phyloP scores from a whole-genome alignment of 2,888 invertebrate genomes.

The Acrocyrtus sp. region DNA sequence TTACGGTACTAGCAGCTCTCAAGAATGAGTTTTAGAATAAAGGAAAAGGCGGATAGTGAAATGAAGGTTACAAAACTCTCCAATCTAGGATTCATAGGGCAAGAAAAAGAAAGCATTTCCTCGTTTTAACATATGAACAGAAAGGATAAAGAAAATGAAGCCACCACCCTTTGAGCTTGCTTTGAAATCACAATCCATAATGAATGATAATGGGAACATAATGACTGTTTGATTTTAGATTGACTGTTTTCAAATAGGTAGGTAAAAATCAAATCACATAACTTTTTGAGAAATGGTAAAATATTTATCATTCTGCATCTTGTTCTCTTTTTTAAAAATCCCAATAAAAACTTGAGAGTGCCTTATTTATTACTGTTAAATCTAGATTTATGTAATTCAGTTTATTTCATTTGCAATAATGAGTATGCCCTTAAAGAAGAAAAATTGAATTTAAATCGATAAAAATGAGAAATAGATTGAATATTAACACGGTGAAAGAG shows the following conservation, averaged over 20 bases:
- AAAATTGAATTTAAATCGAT: no score
- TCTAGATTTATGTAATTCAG: no score
- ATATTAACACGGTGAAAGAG: neutral
- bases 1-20: no score
- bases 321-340: neutral
- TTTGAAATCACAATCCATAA: neutral
- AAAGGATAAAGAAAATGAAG: conserved; percentile 9
- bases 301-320: neutral
- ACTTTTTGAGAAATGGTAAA: neutral
- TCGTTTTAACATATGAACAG: no score
- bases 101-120: no score
- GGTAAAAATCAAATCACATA: no score
- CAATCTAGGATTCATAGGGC: neutral
- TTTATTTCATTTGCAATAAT: no score
- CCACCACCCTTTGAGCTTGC: conserved; percentile 4
- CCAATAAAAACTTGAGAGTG: no score
- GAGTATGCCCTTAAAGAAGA: no score
- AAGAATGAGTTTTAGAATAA: conserved; percentile 6
- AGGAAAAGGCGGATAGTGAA: neutral
- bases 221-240: neutral
- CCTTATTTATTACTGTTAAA: no score
- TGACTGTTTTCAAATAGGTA: neutral
- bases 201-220: neutral
- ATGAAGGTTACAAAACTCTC: conserved; percentile 9
- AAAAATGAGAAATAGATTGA: no score